Base-by-base conservation (phyloP, 2,888 invertebrate species). In the Archips xylosteana region DNA sequence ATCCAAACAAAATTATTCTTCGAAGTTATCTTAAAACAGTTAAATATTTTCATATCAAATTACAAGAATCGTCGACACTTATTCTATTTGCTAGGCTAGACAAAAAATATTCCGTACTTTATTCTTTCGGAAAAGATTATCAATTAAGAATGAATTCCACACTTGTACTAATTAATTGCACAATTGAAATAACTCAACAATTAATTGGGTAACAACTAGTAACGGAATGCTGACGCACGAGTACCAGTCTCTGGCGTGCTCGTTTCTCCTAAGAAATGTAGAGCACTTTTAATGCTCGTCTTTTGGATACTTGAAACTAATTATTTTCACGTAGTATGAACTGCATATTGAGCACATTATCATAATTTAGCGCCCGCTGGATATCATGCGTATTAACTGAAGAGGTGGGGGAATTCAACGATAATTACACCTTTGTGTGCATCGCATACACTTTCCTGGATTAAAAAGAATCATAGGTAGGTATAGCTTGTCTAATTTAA, bases 201-300 rank as follows among this genome's bases (percentile, higher is more conserved):
- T 71, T 60, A 60, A 71, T 66, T 32, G 42, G 66, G 60, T 66
- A 61, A 70, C 54, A 54, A 8, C 63, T 13, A 42, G 66, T 10
- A 61, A 15, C 23, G 71, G 71, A 71, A 71, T 67, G 71, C 61
- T 63, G 54, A 54, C 32, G n/a, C 34, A 4, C 61, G 66, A 45
- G n/a, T 42, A 32, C 49, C 2, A 10, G n/a, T 9, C 9, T 10
- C 9, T 57, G 8, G 47, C 51, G 42, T 39, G 64, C 13, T 60
- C n/a, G 12, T 32, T 51, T n/a, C 34, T 34, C 65, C 36, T 23
- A 13, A 61, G 13, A 63, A 63, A 64, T 34, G 34, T 64, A 13
- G 47, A 49, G 32, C 65, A 65, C 32, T 42, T 12, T 12, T 12
- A 45, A 12, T 45, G 10, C 12, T 45, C 12, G 12, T 45, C 45